A percentile compares a stretch with the other conserved stretches of the same genome.
Evolutionary conservation across 2,888 invertebrate genomes (phyloP).

Genomic region (Cerceris rybyensis): DNA sequence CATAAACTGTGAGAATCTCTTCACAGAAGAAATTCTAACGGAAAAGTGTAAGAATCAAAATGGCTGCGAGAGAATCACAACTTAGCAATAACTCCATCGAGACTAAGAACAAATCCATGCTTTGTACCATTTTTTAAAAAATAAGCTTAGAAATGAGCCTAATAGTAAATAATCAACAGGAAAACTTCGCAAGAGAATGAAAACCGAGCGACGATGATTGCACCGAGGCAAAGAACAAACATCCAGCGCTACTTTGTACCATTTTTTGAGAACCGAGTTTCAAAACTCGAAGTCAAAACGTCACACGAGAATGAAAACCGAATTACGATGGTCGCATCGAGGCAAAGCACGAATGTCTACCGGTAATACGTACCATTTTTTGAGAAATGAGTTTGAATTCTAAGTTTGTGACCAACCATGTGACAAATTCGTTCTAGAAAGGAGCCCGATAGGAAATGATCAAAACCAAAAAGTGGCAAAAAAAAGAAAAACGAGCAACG

Average conservation of each 20-base stretch:
- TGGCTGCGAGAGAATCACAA: too few species aligned
- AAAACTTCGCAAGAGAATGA: conserved; percentile 6
- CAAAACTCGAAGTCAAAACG: neutral
- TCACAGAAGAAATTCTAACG: too few species aligned
- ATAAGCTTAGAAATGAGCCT: too few species aligned
- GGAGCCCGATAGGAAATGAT: neutral
- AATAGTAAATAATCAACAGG: neutral
- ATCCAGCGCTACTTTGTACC: conserved; percentile 43
- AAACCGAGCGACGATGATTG: too few species aligned
- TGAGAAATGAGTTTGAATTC: too few species aligned
- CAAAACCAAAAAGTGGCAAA: conserved; percentile 2
- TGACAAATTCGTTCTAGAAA: neutral
- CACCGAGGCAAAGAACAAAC: too few species aligned
- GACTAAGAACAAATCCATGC: too few species aligned
- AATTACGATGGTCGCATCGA: conserved; percentile 50
- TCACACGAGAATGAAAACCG: conserved; percentile 47
- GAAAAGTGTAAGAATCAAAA: too few species aligned
- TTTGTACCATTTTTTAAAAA: too few species aligned
- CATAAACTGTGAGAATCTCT: too few species aligned
- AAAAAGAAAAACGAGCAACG: conserved; percentile 51
- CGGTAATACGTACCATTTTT: conserved; percentile 69
- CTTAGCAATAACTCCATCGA: too few species aligned
- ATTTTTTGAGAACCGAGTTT: too few species aligned
- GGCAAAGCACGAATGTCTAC: conserved; percentile 71
- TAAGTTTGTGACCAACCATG: neutral